These are phyloP conservation scores for Orchesella cincta DNA, from an alignment of 1,140 invertebrate genomes.

Conservation along the genomic window DNA sequence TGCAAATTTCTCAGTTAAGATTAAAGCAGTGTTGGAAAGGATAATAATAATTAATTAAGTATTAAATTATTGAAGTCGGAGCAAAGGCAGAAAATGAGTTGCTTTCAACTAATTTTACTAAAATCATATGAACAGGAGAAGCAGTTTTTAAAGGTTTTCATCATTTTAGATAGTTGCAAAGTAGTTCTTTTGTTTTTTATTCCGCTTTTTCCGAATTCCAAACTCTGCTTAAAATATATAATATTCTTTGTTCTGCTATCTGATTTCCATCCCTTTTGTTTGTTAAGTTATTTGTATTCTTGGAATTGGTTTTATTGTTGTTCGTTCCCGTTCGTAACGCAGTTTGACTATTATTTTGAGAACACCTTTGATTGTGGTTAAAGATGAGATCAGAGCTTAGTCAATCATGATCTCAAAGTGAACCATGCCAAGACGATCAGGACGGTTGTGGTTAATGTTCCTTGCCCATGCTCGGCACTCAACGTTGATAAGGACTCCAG, in stretches of 20 bases:
- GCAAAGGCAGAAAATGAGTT: not conserved
- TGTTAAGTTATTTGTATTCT: not conserved
- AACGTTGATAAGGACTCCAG: slow-evolving; percentile 74
- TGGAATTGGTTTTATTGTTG: not conserved
- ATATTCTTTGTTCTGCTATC: not conserved
- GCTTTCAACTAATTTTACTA: not conserved
- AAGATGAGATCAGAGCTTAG: not conserved
- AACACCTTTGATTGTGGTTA: slow-evolving; percentile 21
- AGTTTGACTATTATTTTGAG: slow-evolving; percentile 16
- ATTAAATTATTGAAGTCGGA: not conserved
- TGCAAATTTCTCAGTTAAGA: not conserved
- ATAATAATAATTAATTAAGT: not conserved
- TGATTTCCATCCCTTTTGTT: not conserved
- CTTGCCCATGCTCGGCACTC: slow-evolving; percentile 94
- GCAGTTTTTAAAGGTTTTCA: not conserved
- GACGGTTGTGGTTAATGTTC: slow-evolving; percentile 84
- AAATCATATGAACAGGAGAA: not conserved
- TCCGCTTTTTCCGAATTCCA: too few relatives aligned
- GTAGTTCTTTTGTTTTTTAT: too few relatives aligned
- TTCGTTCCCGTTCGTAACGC: not conserved
- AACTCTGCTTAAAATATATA: slow-evolving; percentile 12
- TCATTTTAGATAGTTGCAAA: too few relatives aligned
- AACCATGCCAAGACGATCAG: slow-evolving; percentile 84
- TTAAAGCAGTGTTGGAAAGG: not conserved
- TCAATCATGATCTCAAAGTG: slow-evolving; percentile 94